Base-by-base conservation (phyloP, 2,113 vertebrate genomes). In the Dipodomys stephensi region DNA sequence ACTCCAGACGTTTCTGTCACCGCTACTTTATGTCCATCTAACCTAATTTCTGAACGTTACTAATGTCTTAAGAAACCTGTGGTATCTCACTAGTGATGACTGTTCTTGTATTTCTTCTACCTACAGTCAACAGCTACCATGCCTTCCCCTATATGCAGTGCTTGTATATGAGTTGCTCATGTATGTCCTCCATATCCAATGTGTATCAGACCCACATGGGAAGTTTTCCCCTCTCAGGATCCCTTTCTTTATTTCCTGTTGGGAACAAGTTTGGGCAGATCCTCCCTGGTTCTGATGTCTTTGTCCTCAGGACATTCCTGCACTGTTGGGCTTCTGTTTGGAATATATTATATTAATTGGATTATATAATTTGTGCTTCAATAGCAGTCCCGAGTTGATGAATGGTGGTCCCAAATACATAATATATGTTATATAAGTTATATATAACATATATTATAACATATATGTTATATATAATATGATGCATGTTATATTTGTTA, bases 41-140 rank as follows among this genome's bases (percentile, higher is more conserved):
- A 64, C 23, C 60, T 91, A 71, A 84, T 28, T 88, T 78, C 27
- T 87, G 60, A 84, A 68, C 7, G 57, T 85, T 62, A 93, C 84
- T n/a, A 53, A 65, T 74, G 30, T 74, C 91, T 83, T 73, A 28
- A 20, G 32, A 78, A 88, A 53, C 19, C 69, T 27, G 5, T 53
- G 60, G 32, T 35, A 46, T 44, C 30, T 87, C 57, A 19, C 39
- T 86, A 62, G 13, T 73, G 57, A 69, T 20, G 53, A 86, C n/a
- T 25, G 44, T 72, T 81, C 39, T 71, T 77, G 35, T 32, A 78
- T 86, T 74, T 80, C 72, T 83, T 67, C 60, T 35, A 25, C 28
- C 15, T 18, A 8, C 60, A 30, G 3, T 23, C 30, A 0, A 25
- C 6, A 18, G 44, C 57, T 19, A 39, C 1, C 2, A 30, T 19